A percentile compares a stretch with the other conserved stretches of the same genome.
phyloP scores from a whole-genome alignment of 2,113 vertebrate genomes.

The Piliocolobus tephrosceles region DNA sequence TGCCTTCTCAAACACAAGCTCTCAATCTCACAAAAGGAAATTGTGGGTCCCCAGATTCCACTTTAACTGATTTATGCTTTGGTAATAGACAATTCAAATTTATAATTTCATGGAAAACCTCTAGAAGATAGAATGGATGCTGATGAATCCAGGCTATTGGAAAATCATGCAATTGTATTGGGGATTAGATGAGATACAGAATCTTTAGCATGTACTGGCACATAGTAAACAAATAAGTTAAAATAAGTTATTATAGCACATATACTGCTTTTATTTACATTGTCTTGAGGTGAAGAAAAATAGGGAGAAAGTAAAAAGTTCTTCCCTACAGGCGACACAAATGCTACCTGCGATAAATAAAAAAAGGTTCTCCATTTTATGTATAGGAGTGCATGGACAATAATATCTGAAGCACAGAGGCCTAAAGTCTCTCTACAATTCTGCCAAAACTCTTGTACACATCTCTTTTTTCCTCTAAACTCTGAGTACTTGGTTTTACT shows the following conservation, averaged over 20 bases:
- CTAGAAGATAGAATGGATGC: not conserved
- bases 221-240: not conserved
- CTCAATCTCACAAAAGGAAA: not conserved
- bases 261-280: not conserved
- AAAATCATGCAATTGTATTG: not conserved
- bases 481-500: not conserved
- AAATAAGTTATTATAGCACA: not conserved
- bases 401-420: not conserved
- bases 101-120: not conserved
- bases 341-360: not conserved
- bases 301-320: not conserved
- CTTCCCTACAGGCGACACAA: not conserved
- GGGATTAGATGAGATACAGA: not conserved
- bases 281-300: not conserved
- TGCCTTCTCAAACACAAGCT: not conserved
- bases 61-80: not conserved
- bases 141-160: not conserved
- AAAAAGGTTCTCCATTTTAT: not conserved
- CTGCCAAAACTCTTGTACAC: not conserved
- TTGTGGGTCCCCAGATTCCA: not conserved
- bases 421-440: not conserved
- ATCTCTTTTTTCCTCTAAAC: not conserved
- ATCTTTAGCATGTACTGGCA: not conserved
- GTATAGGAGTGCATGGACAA: fast-evolving
- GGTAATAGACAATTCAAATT: not conserved